phyloP scores from a whole-genome alignment of 2,797 vertebrate species.

The Alfaro cultratus region DNA sequence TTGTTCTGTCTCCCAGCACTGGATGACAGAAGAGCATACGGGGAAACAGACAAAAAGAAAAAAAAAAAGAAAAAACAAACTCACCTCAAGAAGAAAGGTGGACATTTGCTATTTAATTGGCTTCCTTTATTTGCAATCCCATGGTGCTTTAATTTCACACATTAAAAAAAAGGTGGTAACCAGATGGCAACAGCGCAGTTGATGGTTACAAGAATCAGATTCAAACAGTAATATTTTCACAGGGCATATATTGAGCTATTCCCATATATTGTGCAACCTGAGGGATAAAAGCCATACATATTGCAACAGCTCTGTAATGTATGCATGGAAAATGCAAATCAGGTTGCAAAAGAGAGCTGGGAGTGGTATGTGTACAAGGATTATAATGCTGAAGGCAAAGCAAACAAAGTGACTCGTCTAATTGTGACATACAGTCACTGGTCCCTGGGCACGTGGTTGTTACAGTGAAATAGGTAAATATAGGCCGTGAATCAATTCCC shows the following conservation, averaged over 20 bases:
- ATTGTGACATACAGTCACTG: constrained; percentile 42
- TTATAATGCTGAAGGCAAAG: constrained; percentile 43
- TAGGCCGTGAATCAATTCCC: constrained; percentile 54
- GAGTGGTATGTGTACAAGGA: constrained; percentile 39
- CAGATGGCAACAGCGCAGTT: constrained; percentile 65
- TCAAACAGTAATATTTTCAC: constrained; percentile 49
- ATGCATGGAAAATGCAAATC: constrained; percentile 64
- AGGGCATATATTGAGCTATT: constrained; percentile 49
- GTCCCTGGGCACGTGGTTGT: constrained; percentile 33
- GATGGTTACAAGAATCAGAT: constrained; percentile 60
- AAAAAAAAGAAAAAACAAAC: constrained; percentile 39
- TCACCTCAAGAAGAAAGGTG: constrained; percentile 64
- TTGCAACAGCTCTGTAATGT: constrained; percentile 62
- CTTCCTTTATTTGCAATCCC: constrained; percentile 68
- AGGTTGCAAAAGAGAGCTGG: constrained; percentile 39
- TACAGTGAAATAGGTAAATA: constrained; percentile 60
- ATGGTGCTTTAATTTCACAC: constrained; percentile 61
- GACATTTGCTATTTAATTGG: constrained; percentile 77
- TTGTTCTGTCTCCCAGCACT: constrained; percentile 70
- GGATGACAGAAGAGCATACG: constrained; percentile 52
- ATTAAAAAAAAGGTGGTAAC: constrained; percentile 66
- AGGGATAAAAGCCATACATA: constrained; percentile 59
- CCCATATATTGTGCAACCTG: constrained; percentile 54
- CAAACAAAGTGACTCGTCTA: constrained; percentile 59
- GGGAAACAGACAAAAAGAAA: constrained; percentile 52